Evolutionary conservation across 2,888 invertebrate genomes (phyloP).

Genomic region (Eucriotettix oculatus): DNA sequence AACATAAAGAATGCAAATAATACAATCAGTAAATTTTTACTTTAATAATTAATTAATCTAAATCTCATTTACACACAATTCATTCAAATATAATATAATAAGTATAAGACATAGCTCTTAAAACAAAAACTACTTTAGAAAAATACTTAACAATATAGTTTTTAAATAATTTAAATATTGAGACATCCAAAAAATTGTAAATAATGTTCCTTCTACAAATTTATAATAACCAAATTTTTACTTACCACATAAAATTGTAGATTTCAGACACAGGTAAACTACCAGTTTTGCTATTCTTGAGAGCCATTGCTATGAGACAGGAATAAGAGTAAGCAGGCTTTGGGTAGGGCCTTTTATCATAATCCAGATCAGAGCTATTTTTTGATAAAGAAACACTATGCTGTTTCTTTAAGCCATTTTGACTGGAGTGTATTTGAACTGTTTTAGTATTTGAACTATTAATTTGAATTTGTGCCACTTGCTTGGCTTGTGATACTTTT

Average conservation of each 20-base stretch:
- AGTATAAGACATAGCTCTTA: no score
- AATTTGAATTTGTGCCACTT: neutral
- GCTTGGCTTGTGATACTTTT: constrained; percentile 1
- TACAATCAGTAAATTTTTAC: no score
- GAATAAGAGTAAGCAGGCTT: constrained; percentile 97
- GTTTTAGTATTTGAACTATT: neutral
- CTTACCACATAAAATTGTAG: constrained; percentile 95
- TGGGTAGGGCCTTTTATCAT: constrained; percentile 52
- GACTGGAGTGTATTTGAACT: neutral
- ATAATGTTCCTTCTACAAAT: neutral
- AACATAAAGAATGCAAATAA: no score
- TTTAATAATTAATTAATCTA: no score
- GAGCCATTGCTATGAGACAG: constrained; percentile 92
- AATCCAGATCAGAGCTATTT: constrained; percentile 16
- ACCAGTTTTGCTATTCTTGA: constrained; percentile 89
- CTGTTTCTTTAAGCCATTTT: neutral
- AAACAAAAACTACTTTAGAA: no score
- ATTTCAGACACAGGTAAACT: constrained; percentile 95
- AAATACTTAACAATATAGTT: no score
- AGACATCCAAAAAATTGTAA: no score
- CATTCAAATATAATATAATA: no score
- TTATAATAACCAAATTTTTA: constrained; percentile 15
- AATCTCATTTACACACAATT: no score
- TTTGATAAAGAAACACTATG: neutral
- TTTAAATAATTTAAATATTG: no score